Percentiles rank a stretch among this genome's conserved stretches.
Conservation (phyloP, 2,888 invertebrate species). For the Scrobipalpa atriplicella region DNA sequence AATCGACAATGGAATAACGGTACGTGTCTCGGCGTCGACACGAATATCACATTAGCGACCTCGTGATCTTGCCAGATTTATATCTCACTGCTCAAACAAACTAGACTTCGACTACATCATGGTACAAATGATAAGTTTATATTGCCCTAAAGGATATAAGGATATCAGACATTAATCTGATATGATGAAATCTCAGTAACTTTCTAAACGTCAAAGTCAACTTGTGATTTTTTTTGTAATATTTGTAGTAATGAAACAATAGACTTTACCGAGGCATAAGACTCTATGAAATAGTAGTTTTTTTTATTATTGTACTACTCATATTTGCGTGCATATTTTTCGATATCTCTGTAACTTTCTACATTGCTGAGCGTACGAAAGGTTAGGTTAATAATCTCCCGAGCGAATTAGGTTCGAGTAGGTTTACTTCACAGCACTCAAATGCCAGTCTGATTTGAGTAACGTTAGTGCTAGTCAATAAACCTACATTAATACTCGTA, state of each 20-base stretch:
- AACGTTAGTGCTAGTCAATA: slow-evolving; percentile 2
- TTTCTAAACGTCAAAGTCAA: neutral
- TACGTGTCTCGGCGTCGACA: slow-evolving; percentile 71
- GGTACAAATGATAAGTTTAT: slow-evolving; percentile 6
- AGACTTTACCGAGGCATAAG: too few relatives aligned
- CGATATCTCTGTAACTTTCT: slow-evolving; percentile 1
- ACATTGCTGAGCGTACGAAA: slow-evolving; percentile 1
- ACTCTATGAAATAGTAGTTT: too few relatives aligned
- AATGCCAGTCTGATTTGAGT: slow-evolving; percentile 10
- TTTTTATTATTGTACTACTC: neutral
- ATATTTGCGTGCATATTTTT: neutral
- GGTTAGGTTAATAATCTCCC: slow-evolving; percentile 11
- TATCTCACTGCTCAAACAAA: slow-evolving; percentile 63
- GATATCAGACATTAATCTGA: slow-evolving; percentile 5
- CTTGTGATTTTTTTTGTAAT: too few relatives aligned
- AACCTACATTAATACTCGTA: slow-evolving; percentile 10
- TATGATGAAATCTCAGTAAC: neutral
- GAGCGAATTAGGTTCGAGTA: neutral
- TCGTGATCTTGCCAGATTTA: slow-evolving; percentile 79
- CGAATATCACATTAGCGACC: slow-evolving; percentile 80
- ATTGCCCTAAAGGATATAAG: slow-evolving; percentile 11
- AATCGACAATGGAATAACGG: slow-evolving; percentile 80
- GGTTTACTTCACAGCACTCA: neutral
- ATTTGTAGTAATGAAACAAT: too few relatives aligned
- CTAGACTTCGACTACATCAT: slow-evolving; percentile 27